A percentile compares a stretch with the other conserved stretches of the same genome.
Conservation (phyloP, 2,797 vertebrate genomes). For the Nasua narica region DNA sequence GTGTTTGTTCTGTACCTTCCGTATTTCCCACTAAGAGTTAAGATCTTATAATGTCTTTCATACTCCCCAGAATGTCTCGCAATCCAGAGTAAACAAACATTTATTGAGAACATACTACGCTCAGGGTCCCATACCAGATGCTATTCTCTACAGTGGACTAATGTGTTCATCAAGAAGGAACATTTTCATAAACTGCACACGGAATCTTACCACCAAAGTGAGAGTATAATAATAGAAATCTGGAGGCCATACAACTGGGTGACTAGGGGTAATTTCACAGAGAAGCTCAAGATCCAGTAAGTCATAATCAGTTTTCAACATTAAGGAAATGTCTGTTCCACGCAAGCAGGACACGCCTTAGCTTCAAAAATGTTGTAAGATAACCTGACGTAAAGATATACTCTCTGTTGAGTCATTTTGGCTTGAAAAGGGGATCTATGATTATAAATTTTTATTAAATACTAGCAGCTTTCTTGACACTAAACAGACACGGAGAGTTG, state of each 20-base stretch:
- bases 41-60: not conserved
- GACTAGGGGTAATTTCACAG: not conserved
- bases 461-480: constrained; percentile 42
- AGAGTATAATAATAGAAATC: not conserved
- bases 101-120: not conserved
- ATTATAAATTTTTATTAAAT: constrained; percentile 54
- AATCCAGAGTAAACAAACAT: not conserved
- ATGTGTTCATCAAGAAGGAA: not conserved
- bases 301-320: not conserved
- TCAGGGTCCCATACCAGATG: not conserved
- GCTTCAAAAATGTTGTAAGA: not conserved
- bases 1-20: not conserved
- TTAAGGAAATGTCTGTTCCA: not conserved
- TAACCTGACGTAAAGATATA: not conserved
- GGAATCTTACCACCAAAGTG: not conserved
- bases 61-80: not conserved
- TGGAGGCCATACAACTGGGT: not conserved
- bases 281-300: not conserved
- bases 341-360: not conserved
- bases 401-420: not conserved
- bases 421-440: not conserved
- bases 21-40: not conserved
- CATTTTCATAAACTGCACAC: not conserved
- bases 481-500: constrained; percentile 48
- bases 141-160: not conserved